Evolutionary conservation across 2,797 vertebrate species (phyloP), one percentile per base, ranked within the genome.

Genomic region (Sciurus vulgaris): DNA sequence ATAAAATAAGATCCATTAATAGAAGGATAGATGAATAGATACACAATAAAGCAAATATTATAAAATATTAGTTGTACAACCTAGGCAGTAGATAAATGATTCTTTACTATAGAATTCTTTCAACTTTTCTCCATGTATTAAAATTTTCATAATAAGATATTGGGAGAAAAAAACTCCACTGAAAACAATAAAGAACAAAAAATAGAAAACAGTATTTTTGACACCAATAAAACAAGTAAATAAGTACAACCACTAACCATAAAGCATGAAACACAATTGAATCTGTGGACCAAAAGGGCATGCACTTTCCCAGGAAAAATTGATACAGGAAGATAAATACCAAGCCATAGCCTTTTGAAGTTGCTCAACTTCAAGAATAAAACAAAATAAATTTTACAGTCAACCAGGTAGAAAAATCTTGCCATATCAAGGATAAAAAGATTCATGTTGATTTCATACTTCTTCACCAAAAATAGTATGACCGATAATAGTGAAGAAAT

Each of bases 401-500:
- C 63, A 97, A 79, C 33, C 15, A 30, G 61, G 38, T 26, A 70
- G 78, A 81, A 87, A 78, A 84, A 59, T 88, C 61, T 76, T 51
- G 51, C 79, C 65, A 84, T 5, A 11, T 73, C 41, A 88, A 51
- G 65, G 15, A 74, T 49, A 61, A 78, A 91, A 67, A 51, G 51
- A 26, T n/a, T 88, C 14, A 33, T 76, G 47, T 78, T 63, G 24
- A 91, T 33, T 18, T 81, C 41, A 70, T 69, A 20, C 15, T 81
- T 92, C 65, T 79, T 94, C 73, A 69, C 65, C 20, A 56, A 28
- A 59, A 63, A 77, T 51, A 92, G 47, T 20, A 41, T 9, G 13
- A 7, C 22, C 44, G 28, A 3, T 59, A 67, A 59, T 17, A 70
- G 59, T 20, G 35, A 26, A 44, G 24, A 9, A 14, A 44, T 76